Evolutionary conservation across 2,888 invertebrate genomes (phyloP).

Genomic region (Microdon myrmicae): DNA sequence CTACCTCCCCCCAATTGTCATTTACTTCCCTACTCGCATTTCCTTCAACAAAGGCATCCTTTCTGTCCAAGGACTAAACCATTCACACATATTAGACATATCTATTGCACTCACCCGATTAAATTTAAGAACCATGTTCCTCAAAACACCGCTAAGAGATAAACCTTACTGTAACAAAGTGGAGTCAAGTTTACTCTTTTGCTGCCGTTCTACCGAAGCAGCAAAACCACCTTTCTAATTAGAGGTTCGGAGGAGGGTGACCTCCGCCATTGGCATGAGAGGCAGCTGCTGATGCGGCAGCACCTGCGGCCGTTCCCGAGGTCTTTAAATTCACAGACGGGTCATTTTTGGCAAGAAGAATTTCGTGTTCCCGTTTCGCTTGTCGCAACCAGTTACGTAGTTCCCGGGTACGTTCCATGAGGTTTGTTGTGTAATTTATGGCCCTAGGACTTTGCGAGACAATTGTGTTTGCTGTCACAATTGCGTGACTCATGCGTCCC

Average conservation of each 20-base stretch:
- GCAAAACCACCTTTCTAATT: slow-evolving; percentile 42
- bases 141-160: no score
- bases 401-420: slow-evolving; percentile 74
- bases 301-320: not conserved
- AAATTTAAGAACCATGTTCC: no score
- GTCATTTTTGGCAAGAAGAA: slow-evolving; percentile 56
- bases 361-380: slow-evolving; percentile 66
- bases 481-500: slow-evolving; percentile 63
- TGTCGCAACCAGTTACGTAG: slow-evolving; percentile 76
- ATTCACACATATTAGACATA: no score
- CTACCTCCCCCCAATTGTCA: no score
- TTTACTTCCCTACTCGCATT: no score
- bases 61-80: no score
- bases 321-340: no score
- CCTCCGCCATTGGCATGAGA: slow-evolving; percentile 25
- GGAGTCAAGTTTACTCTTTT: slow-evolving; percentile 34
- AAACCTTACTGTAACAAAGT: no score
- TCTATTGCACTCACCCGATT: no score
- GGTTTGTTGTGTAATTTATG: slow-evolving; percentile 71
- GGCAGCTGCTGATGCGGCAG: slow-evolving; percentile 6
- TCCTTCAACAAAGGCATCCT: no score
- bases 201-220: slow-evolving; percentile 38
- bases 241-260: slow-evolving; percentile 36
- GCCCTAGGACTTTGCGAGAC: slow-evolving; percentile 65
- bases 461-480: slow-evolving; percentile 66